phyloP scores from a whole-genome alignment of 1,140 invertebrate genomes.

The Sipha flava region DNA sequence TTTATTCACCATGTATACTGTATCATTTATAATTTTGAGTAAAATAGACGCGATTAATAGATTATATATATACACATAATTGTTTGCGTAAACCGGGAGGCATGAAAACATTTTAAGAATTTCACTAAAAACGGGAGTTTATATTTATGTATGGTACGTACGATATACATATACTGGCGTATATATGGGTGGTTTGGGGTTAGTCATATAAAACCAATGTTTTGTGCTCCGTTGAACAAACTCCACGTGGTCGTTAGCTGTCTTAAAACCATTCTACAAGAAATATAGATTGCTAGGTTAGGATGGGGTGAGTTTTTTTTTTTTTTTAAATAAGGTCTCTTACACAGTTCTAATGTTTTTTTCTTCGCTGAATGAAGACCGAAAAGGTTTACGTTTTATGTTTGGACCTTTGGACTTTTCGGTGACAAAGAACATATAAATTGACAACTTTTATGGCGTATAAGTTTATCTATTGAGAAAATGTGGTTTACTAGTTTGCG shows the following conservation, averaged over 20 bases:
- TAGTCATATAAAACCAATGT: conserved; percentile 1
- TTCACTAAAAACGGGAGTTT: not conserved
- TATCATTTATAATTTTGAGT: no score
- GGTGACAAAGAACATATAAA: conserved; percentile 18
- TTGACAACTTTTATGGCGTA: conserved; percentile 8
- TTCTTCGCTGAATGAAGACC: not conserved
- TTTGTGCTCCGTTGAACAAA: not conserved
- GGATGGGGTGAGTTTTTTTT: not conserved
- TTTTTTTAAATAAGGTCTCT: not conserved
- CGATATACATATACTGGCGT: not conserved
- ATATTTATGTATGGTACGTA: not conserved
- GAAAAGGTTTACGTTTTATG: conserved; percentile 16
- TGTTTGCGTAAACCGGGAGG: no score
- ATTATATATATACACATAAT: no score
- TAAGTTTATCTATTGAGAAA: not conserved
- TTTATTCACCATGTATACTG: no score
- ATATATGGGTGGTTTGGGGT: not conserved
- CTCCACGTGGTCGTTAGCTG: conserved; percentile 8
- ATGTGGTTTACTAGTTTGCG: not conserved
- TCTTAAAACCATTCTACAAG: conserved; percentile 9
- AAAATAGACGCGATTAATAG: no score
- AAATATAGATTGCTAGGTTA: not conserved
- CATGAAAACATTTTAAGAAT: not conserved
- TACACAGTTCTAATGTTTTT: not conserved
- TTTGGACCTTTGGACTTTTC: not conserved